Conservation (phyloP, 2,888 invertebrate species). For the Argyra leucocephala region DNA sequence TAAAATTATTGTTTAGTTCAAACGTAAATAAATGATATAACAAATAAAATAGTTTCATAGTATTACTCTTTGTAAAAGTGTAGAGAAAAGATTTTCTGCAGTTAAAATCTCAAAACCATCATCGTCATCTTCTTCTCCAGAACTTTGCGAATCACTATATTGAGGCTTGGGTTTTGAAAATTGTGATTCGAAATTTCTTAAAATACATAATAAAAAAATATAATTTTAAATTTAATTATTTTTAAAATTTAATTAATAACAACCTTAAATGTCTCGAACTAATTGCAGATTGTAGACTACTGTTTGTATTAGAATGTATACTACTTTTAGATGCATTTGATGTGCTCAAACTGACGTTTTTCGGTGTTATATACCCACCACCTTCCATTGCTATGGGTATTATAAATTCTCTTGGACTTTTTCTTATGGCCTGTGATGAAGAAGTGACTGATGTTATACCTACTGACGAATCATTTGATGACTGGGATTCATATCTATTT, state of each 20-base stretch:
- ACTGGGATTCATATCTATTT: slow-evolving; percentile 46
- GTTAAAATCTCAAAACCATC: slow-evolving; percentile 86
- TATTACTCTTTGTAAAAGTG: slow-evolving; percentile 67
- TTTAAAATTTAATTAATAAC: slow-evolving; percentile 3
- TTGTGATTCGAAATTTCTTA: neutral
- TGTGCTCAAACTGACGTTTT: slow-evolving; percentile 58
- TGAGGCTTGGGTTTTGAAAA: slow-evolving; percentile 56
- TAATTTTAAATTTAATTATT: no score
- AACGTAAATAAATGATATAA: neutral
- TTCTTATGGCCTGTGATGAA: slow-evolving; percentile 63
- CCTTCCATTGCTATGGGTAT: slow-evolving; percentile 90
- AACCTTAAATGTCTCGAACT: slow-evolving; percentile 3
- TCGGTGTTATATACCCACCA: slow-evolving; percentile 59
- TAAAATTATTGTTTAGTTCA: slow-evolving; percentile 31
- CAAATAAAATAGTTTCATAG: slow-evolving; percentile 8
- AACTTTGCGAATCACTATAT: slow-evolving; percentile 64
- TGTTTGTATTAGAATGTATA: slow-evolving; percentile 6
- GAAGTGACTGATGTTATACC: slow-evolving; percentile 44
- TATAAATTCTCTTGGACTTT: slow-evolving; percentile 81
- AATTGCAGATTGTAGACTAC: neutral
- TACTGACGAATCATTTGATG: slow-evolving; percentile 59
- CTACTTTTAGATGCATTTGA: slow-evolving; percentile 44
- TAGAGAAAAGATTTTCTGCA: slow-evolving; percentile 83
- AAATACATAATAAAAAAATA: no score
- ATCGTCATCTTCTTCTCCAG: slow-evolving; percentile 78